These are phyloP conservation scores for Oscarella lobularis DNA, from an alignment of 37 sponge, comb jelly and placozoan genomes.

Conservation along the genomic window DNA sequence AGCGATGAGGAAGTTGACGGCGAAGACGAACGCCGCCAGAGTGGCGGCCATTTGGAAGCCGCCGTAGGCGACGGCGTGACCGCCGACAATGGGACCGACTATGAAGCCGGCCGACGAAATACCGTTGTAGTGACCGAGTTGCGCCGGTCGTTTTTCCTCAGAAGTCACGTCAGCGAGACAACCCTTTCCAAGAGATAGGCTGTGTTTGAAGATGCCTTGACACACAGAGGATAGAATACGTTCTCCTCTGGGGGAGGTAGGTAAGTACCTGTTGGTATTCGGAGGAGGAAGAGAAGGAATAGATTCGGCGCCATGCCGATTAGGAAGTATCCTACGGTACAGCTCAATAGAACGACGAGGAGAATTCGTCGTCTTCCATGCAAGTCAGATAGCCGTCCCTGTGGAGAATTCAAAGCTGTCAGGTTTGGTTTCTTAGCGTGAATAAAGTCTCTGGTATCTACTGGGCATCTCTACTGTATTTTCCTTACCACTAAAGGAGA, in stretches of 20 bases:
- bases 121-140: background rate
- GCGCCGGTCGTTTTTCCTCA: background rate
- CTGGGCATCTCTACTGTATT: background rate
- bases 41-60: background rate
- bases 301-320: background rate
- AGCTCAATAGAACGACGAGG: background rate
- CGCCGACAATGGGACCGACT: background rate
- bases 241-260: no score
- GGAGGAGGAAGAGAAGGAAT: background rate
- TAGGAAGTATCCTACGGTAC: background rate
- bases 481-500: background rate
- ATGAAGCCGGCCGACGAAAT: background rate
- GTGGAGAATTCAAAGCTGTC: background rate
- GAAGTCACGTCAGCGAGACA: background rate
- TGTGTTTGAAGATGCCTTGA: conserved; percentile 5
- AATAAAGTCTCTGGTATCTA: no score
- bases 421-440: no score
- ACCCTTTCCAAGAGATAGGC: background rate
- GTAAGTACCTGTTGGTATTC: background rate
- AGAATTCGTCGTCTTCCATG: background rate
- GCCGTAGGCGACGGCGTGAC: background rate
- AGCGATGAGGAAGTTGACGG: background rate
- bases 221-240: no score
- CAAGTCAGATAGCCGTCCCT: background rate
- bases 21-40: background rate